A percentile compares a stretch with the other conserved stretches of the same genome.
phyloP scores from a whole-genome alignment of 1,140 invertebrate species.

The Caerostris darwini region DNA sequence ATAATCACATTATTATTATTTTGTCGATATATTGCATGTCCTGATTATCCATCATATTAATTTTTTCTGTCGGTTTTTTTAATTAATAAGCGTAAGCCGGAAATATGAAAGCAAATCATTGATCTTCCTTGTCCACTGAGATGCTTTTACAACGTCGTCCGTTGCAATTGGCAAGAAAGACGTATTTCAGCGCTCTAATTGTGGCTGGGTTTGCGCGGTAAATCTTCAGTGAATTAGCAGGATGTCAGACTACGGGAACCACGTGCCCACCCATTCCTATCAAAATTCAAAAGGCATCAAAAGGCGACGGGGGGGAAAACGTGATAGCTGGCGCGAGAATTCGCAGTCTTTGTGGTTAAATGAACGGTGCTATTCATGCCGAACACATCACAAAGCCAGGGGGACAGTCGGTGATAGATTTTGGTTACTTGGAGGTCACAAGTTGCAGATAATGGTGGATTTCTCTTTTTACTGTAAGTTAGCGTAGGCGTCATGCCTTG shows the following conservation, averaged over 20 bases:
- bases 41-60: no score
- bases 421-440: background rate
- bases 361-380: conserved; percentile 65
- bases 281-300: conserved; percentile 74
- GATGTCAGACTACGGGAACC: conserved; percentile 26
- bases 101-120: background rate
- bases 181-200: conserved; percentile 40
- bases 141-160: background rate
- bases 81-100: background rate
- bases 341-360: conserved; percentile 42
- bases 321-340: conserved; percentile 49
- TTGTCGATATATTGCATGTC: no score
- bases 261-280: conserved; percentile 53
- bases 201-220: conserved; percentile 31
- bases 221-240: conserved; percentile 60
- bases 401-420: background rate
- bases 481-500: no score
- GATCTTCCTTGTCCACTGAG: background rate
- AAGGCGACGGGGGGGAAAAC: conserved; percentile 14
- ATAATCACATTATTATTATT: no score
- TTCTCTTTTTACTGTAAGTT: no score
- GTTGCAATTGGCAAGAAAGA: conserved; percentile 9
- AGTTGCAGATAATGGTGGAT: background rate
- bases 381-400: conserved; percentile 54
- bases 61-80: background rate